Conservation (phyloP, 2,888 invertebrate genomes). For the Incurvaria masculella region DNA sequence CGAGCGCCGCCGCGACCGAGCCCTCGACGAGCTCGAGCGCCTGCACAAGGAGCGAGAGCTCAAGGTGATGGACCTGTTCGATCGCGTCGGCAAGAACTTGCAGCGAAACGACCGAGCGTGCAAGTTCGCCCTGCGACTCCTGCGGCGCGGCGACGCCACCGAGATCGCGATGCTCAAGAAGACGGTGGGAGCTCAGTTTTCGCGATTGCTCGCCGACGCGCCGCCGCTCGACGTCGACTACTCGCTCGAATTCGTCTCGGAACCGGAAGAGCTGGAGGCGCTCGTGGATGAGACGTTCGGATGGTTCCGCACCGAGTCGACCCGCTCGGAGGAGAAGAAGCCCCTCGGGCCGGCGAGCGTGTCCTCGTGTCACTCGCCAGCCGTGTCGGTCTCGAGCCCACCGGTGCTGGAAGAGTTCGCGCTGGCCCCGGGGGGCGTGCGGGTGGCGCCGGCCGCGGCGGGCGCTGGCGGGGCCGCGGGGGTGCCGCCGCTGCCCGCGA, state of each 20-base stretch:
- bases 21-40: slow-evolving; percentile 68
- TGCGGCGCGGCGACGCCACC: slow-evolving; percentile 80
- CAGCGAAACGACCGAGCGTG: slow-evolving; percentile 85
- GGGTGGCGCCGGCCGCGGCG: slow-evolving; percentile 29
- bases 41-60: slow-evolving; percentile 83
- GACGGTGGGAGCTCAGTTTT: slow-evolving; percentile 72
- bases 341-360: slow-evolving; percentile 41
- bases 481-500: slow-evolving; percentile 56
- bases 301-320: slow-evolving; percentile 66
- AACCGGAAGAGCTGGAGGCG: slow-evolving; percentile 73
- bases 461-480: slow-evolving; percentile 24
- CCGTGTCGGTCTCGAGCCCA: slow-evolving; percentile 59
- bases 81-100: slow-evolving; percentile 78
- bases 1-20: slow-evolving; percentile 75
- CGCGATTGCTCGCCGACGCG: slow-evolving; percentile 73
- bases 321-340: slow-evolving; percentile 53
- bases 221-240: slow-evolving; percentile 80
- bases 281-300: slow-evolving; percentile 71
- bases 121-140: slow-evolving; percentile 75
- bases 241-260: slow-evolving; percentile 78
- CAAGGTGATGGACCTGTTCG: slow-evolving; percentile 85
- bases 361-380: slow-evolving; percentile 45
- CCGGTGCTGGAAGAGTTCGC: slow-evolving; percentile 76
- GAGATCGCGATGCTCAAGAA: slow-evolving; percentile 84
- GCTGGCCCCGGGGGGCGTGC: slow-evolving; percentile 43